These are phyloP conservation scores for Gymnosoma rotundatum DNA, from an alignment of 2,888 invertebrate genomes.

Conservation along the genomic window DNA sequence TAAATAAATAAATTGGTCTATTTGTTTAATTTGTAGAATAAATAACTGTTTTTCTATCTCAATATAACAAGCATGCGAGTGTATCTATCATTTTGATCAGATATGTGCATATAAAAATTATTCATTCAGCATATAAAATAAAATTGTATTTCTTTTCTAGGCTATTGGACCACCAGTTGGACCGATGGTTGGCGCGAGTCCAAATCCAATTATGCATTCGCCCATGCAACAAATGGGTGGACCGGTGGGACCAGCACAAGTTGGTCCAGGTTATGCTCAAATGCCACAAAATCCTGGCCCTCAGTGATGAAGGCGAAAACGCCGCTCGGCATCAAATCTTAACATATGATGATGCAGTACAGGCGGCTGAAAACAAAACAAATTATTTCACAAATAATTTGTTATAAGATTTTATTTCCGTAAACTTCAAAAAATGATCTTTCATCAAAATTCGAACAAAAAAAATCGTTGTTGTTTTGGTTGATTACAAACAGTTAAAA, in stretches of 20 bases:
- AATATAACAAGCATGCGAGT: no score
- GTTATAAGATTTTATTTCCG: constrained; percentile 11
- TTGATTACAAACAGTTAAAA: constrained; percentile 31
- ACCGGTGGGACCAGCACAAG: constrained; percentile 79
- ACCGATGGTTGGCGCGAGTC: constrained; percentile 82
- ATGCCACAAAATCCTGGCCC: constrained; percentile 80
- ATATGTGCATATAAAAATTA: no score
- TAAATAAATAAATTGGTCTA: no score
- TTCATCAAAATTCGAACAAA: not conserved
- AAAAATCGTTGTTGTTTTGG: constrained; percentile 19
- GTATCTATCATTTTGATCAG: no score
- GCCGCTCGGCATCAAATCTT: constrained; percentile 77
- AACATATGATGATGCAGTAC: constrained; percentile 69
- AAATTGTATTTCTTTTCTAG: constrained; percentile 51
- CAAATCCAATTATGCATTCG: constrained; percentile 85
- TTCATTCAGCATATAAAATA: no score
- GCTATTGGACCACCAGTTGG: constrained; percentile 83
- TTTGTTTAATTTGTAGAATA: no score
- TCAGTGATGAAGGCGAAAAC: constrained; percentile 81
- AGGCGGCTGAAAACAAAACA: constrained; percentile 64
- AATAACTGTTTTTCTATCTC: no score
- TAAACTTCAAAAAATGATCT: not conserved
- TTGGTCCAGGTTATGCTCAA: constrained; percentile 78
- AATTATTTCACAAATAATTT: constrained; percentile 11
- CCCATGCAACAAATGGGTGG: constrained; percentile 83